Evolutionary conservation across 1,140 invertebrate genomes (phyloP), one percentile per base, ranked within the genome.

Genomic region (Berghia stephanieae): DNA sequence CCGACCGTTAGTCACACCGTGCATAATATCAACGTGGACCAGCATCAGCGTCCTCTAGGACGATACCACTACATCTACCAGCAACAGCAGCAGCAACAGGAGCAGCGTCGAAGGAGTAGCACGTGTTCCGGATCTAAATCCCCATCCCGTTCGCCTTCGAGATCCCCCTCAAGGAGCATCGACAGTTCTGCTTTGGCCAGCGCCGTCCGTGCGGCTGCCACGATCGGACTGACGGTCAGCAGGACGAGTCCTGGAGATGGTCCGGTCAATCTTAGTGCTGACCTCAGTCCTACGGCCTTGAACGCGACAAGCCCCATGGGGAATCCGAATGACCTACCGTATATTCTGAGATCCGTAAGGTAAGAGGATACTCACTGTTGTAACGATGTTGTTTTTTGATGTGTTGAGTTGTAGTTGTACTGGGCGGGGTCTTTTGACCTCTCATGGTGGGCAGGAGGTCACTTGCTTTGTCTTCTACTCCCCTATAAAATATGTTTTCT

Each of bases 321-420:
- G n/a, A 43, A 66, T 40, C 40, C 52, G 10, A 34, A 3, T 5
- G 73, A 55, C n/a, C 31, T 75, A 27, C 73, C 73, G 4, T 75
- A 75, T 44, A 75, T 75, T 67, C 60, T 75, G 5, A 75, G 60
- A 75, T 75, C 73, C 36, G 73, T 75, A 18, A 75, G 73, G 73
- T 75, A 40, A 75, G 73, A 42, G 10, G 10, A 49, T 49, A 49
- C 46, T 13, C 10, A 49, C n/a, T n/a, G n/a, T n/a, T n/a, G n/a
- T n/a, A n/a, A n/a, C n/a, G n/a, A n/a, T n/a, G n/a, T n/a, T n/a
- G n/a, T n/a, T n/a, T n/a, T n/a, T n/a, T n/a, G n/a, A n/a, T n/a
- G n/a, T n/a, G n/a, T n/a, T n/a, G n/a, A n/a, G n/a, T n/a, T n/a
- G n/a, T n/a, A n/a, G n/a, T n/a, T n/a, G n/a, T n/a, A n/a, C n/a